Base-by-base conservation (phyloP, 2,888 invertebrate species). In the Volucella zonaria region DNA sequence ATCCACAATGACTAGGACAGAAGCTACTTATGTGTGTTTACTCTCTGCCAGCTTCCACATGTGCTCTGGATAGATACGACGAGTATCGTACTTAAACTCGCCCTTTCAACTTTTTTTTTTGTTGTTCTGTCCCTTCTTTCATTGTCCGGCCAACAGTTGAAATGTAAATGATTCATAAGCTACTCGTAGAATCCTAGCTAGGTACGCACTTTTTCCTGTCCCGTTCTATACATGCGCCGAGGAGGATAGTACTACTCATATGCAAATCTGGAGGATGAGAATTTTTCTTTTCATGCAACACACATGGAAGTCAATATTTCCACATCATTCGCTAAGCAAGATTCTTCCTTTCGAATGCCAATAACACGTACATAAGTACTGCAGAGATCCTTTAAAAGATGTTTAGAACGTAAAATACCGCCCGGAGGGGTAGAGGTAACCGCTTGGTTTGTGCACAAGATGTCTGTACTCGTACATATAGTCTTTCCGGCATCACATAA, bases 121-220 rank as follows among this genome's bases (percentile, higher is more conserved):
- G 47, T 14, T 43, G 11, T 56, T 47, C 31, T 52, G 15, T 15
- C 45, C 10, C 42, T 15, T 12, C 42, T 51, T 49, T 45, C 56
- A 40, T 66, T 70, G 78, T 74, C 74, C 74, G 52, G 66, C 18
- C 43, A 61, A 9, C 43, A 66, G 71, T 62, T 77, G 71, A 82
- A 67, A 62, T 78, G 62, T 74, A 78, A 82, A 82, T 82, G 77
- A 74, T 82, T 78, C 64, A 78, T 78, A 68, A 78, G 74, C 45
- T 58, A n/a, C n/a, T n/a, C n/a, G n/a, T n/a, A 56, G 15, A 73
- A 54, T 49, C n/a, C 10, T n/a, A n/a, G n/a, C 11, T 47, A 18
- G n/a, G 38, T 70, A 76, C 76, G 76, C 81, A 76, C 51, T 76
- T 71, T 64, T 71, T 49, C n/a, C 31, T 49, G 40, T 62, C 64